Evolutionary conservation across 2,113 vertebrate species (phyloP), one percentile per base, ranked within the genome.

Genomic region (Pollachius pollachius): DNA sequence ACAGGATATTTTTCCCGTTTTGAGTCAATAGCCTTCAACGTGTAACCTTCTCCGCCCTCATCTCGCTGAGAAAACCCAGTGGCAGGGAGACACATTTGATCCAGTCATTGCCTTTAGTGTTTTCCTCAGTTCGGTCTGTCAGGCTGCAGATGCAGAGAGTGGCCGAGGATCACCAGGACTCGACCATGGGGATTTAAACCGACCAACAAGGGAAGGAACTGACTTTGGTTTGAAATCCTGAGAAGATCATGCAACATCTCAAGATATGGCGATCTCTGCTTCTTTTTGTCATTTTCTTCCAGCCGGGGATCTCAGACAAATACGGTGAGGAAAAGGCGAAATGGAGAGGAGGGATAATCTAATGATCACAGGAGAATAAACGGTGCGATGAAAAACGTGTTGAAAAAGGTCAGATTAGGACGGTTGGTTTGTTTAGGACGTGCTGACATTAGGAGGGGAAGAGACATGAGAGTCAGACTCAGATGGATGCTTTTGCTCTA

Each of bases 211-310:
- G 52, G 34, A 19, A 15, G 27, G 30, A 21, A 21, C 66, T 52
- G 4, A 64, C 17, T 37, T 61, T 60, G 62, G 52, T 73, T 76
- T 48, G 41, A 48, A 48, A 48, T 72, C 63, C 66, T 48, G 41
- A 48, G 41, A 61, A 72, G 79, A 86, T 48, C 89, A 90, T 90
- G 89, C 84, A 83, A 77, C 81, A 80, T 70, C 79, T 81, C 0
- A 73, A 66, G 37, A 73, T 81, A 75, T 87, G 87, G 86, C 77
- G 85, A 77, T 77, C 73, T 69, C 30, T 85, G 84, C 81, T 90
- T n/a, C 81, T 90, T 17, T n/a, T 88, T 4, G 69, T 77, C 41
- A 71, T 52, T 59, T 68, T 87, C 59, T 82, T 72, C 64, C 86
- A 81, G 15, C 66, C 77, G 0, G 86, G 81, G 21, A 16, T n/a